phyloP scores from a whole-genome alignment of 30 jellyfish, hydroid and myxozoan genomes.

The Pelagia noctiluca region DNA sequence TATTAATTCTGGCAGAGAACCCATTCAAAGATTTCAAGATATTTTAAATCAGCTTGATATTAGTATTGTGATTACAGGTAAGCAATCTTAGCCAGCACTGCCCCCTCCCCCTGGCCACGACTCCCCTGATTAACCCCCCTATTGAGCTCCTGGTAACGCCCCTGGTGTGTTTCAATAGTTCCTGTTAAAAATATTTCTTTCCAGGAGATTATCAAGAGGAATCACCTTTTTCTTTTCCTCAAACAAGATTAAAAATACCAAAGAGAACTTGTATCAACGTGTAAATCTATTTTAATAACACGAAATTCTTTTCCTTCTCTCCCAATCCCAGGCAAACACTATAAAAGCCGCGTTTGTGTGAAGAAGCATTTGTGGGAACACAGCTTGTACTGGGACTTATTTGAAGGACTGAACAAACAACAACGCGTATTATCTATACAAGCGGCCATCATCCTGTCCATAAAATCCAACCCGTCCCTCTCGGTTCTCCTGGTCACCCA shows the following conservation, averaged over 20 bases:
- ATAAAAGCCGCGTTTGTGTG: conserved; percentile 96
- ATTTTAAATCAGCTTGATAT: too few relatives aligned
- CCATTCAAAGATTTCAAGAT: too few relatives aligned
- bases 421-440: conserved; percentile 96
- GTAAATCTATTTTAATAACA: background rate
- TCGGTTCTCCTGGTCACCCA: conserved; percentile 88
- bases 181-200: too few relatives aligned
- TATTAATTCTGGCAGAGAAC: too few relatives aligned
- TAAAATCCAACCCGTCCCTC: conserved; percentile 89
- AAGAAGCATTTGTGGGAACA: conserved; percentile 98
- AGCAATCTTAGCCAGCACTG: too few relatives aligned
- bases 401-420: conserved; percentile 96
- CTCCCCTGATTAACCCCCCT: too few relatives aligned
- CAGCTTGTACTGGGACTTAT: conserved; percentile 95
- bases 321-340: conserved; percentile 83
- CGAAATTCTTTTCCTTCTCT: background rate
- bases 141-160: too few relatives aligned
- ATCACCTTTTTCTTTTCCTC: too few relatives aligned
- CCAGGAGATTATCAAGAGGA: too few relatives aligned
- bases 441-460: conserved; percentile 92
- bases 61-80: too few relatives aligned
- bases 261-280: background rate
- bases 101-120: too few relatives aligned
- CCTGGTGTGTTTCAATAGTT: too few relatives aligned
- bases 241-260: background rate